Evolutionary conservation across 1,140 invertebrate species (phyloP).

Genomic region (Drosophila athabasca): DNA sequence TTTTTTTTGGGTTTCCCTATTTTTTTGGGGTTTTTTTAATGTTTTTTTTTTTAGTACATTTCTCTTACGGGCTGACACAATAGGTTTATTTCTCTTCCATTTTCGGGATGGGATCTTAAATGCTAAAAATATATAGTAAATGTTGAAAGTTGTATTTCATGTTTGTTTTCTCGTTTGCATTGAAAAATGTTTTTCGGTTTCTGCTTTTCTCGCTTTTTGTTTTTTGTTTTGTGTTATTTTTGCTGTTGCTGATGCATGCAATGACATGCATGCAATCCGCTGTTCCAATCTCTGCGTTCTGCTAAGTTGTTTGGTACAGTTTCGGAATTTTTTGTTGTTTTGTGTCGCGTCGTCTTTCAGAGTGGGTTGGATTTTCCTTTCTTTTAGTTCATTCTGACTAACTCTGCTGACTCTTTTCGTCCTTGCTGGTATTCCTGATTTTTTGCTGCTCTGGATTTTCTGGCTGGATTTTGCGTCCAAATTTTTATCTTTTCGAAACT

Average conservation of each 20-base stretch:
- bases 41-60: slow-evolving; percentile 33
- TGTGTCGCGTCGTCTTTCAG: slow-evolving; percentile 33
- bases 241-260: slow-evolving; percentile 8
- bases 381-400: slow-evolving; percentile 19
- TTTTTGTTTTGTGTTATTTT: slow-evolving; percentile 23
- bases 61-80: slow-evolving; percentile 52
- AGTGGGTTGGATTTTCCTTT: slow-evolving; percentile 31
- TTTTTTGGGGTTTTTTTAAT: slow-evolving; percentile 9
- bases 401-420: slow-evolving; percentile 1
- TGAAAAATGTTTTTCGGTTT: slow-evolving; percentile 26
- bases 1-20: slow-evolving; percentile 6
- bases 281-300: neutral
- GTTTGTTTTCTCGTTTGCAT: slow-evolving; percentile 33
- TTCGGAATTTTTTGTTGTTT: slow-evolving; percentile 10
- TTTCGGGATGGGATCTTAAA: slow-evolving; percentile 40
- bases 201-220: slow-evolving; percentile 10
- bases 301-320: no score
- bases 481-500: slow-evolving; percentile 47
- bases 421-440: slow-evolving; percentile 2
- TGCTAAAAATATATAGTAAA: slow-evolving; percentile 62
- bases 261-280: slow-evolving; percentile 23
- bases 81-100: slow-evolving; percentile 39
- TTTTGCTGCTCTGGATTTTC: slow-evolving; percentile 43
- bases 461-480: slow-evolving; percentile 70
- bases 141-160: slow-evolving; percentile 46